A percentile compares a stretch with the other conserved stretches of the same genome.
Evolutionary conservation across 2,797 vertebrate genomes (phyloP).

Genomic region (Apogon hyalosoma): DNA sequence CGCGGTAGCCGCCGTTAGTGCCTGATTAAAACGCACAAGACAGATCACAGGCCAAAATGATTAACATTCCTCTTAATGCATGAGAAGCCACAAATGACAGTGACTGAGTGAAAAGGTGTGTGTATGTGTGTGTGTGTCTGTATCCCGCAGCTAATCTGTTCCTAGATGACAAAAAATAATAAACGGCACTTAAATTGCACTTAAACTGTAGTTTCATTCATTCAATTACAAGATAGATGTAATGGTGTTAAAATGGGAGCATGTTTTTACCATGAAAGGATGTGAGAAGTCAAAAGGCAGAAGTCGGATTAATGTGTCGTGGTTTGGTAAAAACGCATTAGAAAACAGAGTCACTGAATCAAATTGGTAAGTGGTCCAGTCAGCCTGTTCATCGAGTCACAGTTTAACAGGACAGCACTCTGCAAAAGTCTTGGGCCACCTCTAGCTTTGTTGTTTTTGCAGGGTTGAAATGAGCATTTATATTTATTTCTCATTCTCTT

Average conservation of each 20-base stretch:
- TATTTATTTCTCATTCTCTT: too few relatives aligned
- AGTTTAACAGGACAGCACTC: too few relatives aligned
- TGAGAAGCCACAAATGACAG: constrained; percentile 46
- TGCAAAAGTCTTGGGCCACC: too few relatives aligned
- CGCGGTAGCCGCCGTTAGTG: constrained; percentile 94
- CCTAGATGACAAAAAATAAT: neutral
- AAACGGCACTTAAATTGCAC: too few relatives aligned
- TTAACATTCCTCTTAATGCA: constrained; percentile 55
- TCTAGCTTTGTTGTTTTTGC: too few relatives aligned
- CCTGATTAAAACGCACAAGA: constrained; percentile 83
- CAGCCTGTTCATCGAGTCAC: too few relatives aligned
- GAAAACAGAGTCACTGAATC: too few relatives aligned
- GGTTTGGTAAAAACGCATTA: too few relatives aligned
- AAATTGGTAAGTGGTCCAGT: too few relatives aligned
- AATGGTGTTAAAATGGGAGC: neutral
- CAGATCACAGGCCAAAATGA: constrained; percentile 54
- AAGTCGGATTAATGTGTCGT: too few relatives aligned
- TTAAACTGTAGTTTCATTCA: neutral
- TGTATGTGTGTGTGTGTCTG: neutral
- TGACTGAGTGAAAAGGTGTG: constrained; percentile 30
- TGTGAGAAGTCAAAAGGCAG: neutral
- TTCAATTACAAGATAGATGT: neutral
- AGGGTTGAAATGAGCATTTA: too few relatives aligned
- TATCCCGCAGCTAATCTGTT: neutral
- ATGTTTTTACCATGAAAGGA: neutral